phyloP scores from a whole-genome alignment of 64 coral and sea anemone species.

The Stichodactyla mertensii region DNA sequence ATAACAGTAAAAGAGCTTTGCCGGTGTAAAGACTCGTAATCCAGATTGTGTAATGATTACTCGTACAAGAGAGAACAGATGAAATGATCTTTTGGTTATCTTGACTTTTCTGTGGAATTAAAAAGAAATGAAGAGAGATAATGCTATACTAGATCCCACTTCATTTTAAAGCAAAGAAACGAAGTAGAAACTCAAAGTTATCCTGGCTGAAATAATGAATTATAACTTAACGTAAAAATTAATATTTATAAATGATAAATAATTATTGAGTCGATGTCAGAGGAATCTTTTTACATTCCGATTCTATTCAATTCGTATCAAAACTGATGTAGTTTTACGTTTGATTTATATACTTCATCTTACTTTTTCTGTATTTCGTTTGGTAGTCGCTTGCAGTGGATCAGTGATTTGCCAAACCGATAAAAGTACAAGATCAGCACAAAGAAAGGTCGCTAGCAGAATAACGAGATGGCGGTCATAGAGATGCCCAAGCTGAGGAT shows the following conservation, averaged over 20 bases:
- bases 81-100: neutral
- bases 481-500: slow-evolving; percentile 18
- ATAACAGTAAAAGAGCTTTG: slow-evolving; percentile 41
- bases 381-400: neutral
- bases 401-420: slow-evolving; percentile 18
- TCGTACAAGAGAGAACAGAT: neutral
- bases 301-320: too few species aligned
- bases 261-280: too few species aligned
- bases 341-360: neutral
- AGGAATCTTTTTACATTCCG: too few species aligned
- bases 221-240: too few species aligned
- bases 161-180: too few species aligned
- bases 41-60: neutral
- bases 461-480: slow-evolving; percentile 40
- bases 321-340: neutral
- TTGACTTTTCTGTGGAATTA: neutral
- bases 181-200: too few species aligned
- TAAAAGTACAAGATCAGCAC: slow-evolving; percentile 26
- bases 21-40: slow-evolving; percentile 18
- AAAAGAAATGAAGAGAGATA: neutral
- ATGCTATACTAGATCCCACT: too few species aligned
- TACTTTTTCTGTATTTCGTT: neutral
- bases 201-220: too few species aligned
- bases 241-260: too few species aligned
- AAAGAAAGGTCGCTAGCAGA: slow-evolving; percentile 8